Percentiles rank a stretch among this genome's conserved stretches.
Evolutionary conservation across 37 sponge, comb jelly and placozoan species (phyloP).

Genomic region (Ephydatia muelleri): DNA sequence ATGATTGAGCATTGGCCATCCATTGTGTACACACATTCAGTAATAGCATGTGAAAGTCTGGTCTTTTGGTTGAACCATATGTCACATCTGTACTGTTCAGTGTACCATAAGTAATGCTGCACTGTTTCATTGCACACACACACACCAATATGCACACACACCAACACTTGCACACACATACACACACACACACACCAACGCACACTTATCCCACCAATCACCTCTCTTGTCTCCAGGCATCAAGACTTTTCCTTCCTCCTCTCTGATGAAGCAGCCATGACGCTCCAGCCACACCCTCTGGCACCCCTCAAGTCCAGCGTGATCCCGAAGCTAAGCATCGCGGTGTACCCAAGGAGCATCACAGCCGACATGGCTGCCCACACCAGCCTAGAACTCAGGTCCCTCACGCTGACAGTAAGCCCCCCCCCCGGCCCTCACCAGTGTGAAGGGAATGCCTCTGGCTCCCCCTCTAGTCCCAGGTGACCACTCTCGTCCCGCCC

Average conservation of each 20-base stretch:
- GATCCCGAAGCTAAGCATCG: conserved; percentile 32
- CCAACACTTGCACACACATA: no score
- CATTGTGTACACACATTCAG: no score
- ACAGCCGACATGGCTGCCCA: conserved; percentile 39
- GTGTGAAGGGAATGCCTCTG: background rate
- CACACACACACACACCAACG: no score
- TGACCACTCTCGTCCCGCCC: conserved; percentile 55
- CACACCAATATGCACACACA: no score
- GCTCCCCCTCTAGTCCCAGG: conserved; percentile 15
- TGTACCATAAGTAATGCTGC: no score
- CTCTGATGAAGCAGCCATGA: conserved; percentile 33
- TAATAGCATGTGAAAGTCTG: no score
- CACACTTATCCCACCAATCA: no score
- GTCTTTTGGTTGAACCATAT: no score
- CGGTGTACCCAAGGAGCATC: conserved; percentile 43
- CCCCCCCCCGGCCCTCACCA: background rate
- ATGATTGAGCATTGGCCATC: no score
- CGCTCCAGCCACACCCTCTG: conserved; percentile 16
- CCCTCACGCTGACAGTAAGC: conserved; percentile 34
- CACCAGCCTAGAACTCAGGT: conserved; percentile 22
- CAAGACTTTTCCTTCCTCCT: conserved; percentile 56
- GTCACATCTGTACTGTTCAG: no score
- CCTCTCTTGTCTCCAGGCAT: background rate
- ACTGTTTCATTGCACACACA: no score
- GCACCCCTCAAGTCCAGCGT: background rate